Evolutionary conservation across 1,140 invertebrate species (phyloP), one percentile per base, ranked within the genome.

Genomic region (Drosophila orena): DNA sequence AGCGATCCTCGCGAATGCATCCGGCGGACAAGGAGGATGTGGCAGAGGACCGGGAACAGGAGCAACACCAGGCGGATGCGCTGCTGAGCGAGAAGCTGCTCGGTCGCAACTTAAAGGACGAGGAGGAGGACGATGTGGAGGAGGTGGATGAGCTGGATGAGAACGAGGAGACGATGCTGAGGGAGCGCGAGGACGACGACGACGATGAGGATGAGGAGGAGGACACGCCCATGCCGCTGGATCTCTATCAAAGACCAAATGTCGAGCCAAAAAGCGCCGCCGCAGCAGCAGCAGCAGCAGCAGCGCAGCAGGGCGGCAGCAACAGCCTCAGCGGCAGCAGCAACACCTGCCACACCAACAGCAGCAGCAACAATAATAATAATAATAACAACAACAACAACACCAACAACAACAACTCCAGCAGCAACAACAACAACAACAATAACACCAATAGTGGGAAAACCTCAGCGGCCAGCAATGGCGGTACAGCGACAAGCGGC

Each of bases 231-330:
- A 79, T 83, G 74, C 89, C 91, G 53, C 56, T 92, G 77, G 91
- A 92, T 91, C 83, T 92, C 83, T 92, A 92, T 77, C 91, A 92
- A 77, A 77, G 91, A 74, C 89, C 81, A 4, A 52, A 35, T 47
- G 66, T 60, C 15, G 81, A 78, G 55, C 37, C 55, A 56, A 79
- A 79, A 37, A 38, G 53, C 8, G 30, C 8, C 30, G 30, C 24
- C 57, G 54, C 58, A 49, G 54, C 62, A 17, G 53, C 77, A 4
- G 54, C 55, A 50, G 57, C 60, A 77, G 34, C 59, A 42, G 46
- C 65, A 71, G 37, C 76, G 60, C 59, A 44, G 49, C 61, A 74
- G 7, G 17, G 47, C 30, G 27, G 35, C 61, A 64, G 55, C 44
- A 64, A 22, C 54, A 72, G 11, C 22, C 58, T 17, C 27, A 79